Evolutionary conservation across 2,888 invertebrate genomes (phyloP).

Genomic region (Acanthosepion esculentum): DNA sequence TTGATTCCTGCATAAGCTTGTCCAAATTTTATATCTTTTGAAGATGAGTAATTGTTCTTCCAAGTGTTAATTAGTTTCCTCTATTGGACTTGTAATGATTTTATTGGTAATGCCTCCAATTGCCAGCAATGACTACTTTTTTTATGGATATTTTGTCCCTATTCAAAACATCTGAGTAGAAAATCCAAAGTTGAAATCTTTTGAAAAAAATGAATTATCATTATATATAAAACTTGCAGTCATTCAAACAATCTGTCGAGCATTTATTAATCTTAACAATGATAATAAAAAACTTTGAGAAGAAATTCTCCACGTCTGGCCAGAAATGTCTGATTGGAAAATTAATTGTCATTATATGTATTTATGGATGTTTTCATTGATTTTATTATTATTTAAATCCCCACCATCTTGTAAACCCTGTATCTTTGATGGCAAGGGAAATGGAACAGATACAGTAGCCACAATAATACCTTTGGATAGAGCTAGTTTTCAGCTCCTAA

Average conservation of each 20-base stretch:
- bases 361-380: neutral
- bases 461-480: too few relatives aligned
- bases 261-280: neutral
- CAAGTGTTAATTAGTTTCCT: too few relatives aligned
- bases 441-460: neutral
- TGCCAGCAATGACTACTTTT: too few relatives aligned
- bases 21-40: too few relatives aligned
- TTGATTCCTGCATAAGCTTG: too few relatives aligned
- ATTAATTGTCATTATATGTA: neutral
- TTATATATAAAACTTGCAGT: neutral
- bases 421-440: neutral
- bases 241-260: neutral
- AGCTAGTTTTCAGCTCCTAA: too few relatives aligned
- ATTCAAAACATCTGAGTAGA: too few relatives aligned
- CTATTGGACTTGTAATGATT: too few relatives aligned
- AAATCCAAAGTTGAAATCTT: too few relatives aligned
- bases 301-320: neutral
- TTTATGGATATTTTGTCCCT: too few relatives aligned
- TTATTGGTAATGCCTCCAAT: too few relatives aligned
- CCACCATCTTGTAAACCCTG: neutral
- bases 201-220: neutral
- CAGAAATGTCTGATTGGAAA: neutral
- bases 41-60: too few relatives aligned
- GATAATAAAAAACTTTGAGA: neutral
- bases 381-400: neutral